Percentiles rank a stretch among this genome's conserved stretches.
Evolutionary conservation across 2,888 invertebrate species (phyloP).

Genomic region (Aleiodes testaceus): DNA sequence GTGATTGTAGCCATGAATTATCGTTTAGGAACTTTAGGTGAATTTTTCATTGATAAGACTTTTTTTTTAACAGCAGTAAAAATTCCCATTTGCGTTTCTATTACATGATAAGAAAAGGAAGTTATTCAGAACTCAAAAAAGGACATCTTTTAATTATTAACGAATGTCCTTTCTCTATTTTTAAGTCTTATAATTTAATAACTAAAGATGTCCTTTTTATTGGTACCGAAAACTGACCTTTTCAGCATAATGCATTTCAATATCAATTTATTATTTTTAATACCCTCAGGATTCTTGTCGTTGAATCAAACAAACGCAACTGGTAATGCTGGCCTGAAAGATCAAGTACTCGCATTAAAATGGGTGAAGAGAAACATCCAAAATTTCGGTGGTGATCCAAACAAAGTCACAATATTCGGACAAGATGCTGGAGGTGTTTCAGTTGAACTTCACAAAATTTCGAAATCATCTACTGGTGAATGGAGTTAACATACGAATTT

Average conservation of each 20-base stretch:
- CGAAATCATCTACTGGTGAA: conserved; percentile 63
- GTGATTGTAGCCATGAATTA: conserved; percentile 57
- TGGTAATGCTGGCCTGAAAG: conserved; percentile 66
- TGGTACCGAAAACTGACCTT: no score
- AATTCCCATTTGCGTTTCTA: no score
- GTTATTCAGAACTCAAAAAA: no score
- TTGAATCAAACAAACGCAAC: conserved; percentile 52
- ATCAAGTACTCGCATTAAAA: conserved; percentile 75
- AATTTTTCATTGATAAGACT: conserved; percentile 1
- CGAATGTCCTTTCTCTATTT: no score
- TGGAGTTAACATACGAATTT: no score
- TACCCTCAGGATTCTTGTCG: conserved; percentile 52
- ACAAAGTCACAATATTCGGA: conserved; percentile 75
- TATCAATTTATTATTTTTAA: no score
- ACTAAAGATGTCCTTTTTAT: no score
- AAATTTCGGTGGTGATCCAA: conserved; percentile 48
- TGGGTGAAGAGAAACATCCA: conserved; percentile 75
- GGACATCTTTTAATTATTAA: no score
- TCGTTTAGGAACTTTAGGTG: conserved; percentile 57
- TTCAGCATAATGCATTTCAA: no score
- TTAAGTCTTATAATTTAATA: no score
- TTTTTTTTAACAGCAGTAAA: no score
- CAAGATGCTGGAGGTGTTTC: conserved; percentile 74
- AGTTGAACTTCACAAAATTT: conserved; percentile 54
- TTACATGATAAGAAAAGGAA: no score